Base-by-base conservation (phyloP, 2,888 invertebrate species). In the Esperia sulphurella region DNA sequence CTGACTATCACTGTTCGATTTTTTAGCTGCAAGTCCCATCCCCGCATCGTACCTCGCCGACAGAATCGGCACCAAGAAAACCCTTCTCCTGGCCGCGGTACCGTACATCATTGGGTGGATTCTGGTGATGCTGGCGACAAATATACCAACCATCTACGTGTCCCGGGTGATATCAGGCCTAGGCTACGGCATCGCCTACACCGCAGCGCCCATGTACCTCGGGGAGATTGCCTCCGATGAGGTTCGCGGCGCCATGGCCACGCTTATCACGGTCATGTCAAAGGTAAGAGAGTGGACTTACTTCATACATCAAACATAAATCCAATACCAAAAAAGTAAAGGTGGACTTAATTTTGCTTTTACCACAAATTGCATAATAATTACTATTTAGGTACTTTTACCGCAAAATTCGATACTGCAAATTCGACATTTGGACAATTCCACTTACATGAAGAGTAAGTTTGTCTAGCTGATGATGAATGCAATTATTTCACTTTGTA, bases 71-170 rank as follows among this genome's bases (percentile, higher is more conserved):
- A 88, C 93, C 5, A 94, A 94, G 72, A 87, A 81, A 57, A 92
- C 92, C 0, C 84, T 94, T 0, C 78, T 93, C 8, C 71, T 92
- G 10, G 90, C 92, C 0, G 84, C 92, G 0, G 68, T 93, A 0
- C 92, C 93, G 0, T 91, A 92, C 62, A 91, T 92, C 55, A 61
- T 91, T 10, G 91, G 93, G 38, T 94, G 94, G 93, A 78, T 93
- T 45, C 81, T 93, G 48, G 91, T 93, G 48, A 91, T 92, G 70
- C 71, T 91, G 44, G 92, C 93, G 0, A 79, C 80, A 57, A 89
- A 87, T 41, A 90, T 92, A 0, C 83, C 90, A 13, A 83, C 91
- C 10, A 85, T 94, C 44, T 92, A 93, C 71, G 82, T 88, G 0
- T 90, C 92, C 0, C 81, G 92, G 0, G 82, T 93, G 55, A 87